phyloP scores from a whole-genome alignment of 2,797 vertebrate genomes.

The Telmatherina bonti region DNA sequence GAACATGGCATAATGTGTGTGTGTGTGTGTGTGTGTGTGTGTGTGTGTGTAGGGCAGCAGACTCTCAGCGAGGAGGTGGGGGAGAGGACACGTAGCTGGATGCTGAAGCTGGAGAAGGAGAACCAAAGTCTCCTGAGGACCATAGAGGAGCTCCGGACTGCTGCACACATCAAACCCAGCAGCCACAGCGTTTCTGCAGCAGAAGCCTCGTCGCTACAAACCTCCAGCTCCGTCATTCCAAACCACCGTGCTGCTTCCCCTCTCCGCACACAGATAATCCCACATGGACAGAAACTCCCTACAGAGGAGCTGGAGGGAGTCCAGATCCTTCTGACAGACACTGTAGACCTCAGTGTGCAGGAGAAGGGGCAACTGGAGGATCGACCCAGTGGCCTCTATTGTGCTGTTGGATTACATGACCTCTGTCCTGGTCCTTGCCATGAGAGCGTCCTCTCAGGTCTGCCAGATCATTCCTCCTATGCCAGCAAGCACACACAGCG shows the following conservation, averaged over 20 bases:
- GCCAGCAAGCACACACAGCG: conserved; percentile 89
- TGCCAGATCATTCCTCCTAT: conserved; percentile 85
- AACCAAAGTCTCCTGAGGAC: conserved; percentile 91
- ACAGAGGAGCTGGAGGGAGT: conserved; percentile 78
- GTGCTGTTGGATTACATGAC: conserved; percentile 74
- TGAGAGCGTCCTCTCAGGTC: conserved; percentile 64
- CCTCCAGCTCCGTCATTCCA: conserved; percentile 9
- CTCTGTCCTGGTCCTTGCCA: conserved; percentile 67
- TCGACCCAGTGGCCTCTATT: conserved; percentile 81
- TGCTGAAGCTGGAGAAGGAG: conserved; percentile 93
- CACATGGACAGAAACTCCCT: conserved; percentile 62
- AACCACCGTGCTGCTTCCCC: conserved; percentile 5
- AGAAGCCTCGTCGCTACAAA: conserved; percentile 25
- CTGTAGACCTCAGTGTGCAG: conserved; percentile 82
- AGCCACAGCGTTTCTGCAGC: conserved; percentile 23
- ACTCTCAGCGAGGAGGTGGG: conserved; percentile 92
- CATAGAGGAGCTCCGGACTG: conserved; percentile 88
- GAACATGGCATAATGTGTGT: no score
- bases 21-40: conserved; percentile 4
- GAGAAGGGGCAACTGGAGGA: conserved; percentile 87
- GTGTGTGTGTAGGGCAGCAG: conserved; percentile 83
- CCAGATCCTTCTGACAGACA: conserved; percentile 80
- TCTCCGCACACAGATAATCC: not conserved
- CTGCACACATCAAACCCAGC: conserved; percentile 54
- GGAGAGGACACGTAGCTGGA: conserved; percentile 88